Base-by-base conservation (phyloP, 2,797 vertebrate genomes). In the Lophura swinhoii region DNA sequence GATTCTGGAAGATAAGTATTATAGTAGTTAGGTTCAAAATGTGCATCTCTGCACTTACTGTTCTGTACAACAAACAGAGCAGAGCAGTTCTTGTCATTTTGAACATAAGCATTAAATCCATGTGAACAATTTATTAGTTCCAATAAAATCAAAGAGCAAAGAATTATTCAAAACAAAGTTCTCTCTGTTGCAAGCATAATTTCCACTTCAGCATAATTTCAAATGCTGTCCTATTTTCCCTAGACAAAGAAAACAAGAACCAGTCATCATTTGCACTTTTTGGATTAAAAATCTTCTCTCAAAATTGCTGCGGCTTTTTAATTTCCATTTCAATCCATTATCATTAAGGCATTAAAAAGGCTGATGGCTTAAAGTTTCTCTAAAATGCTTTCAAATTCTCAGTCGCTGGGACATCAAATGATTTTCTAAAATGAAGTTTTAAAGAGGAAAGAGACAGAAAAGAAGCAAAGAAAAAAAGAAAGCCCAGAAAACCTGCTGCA, bases 341-440 rank as follows among this genome's bases (percentile, higher is more conserved):
- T 64, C 84, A 85, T 81, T 88, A 93, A 76, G 43, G 70, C 64
- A 95, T 92, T 95, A 88, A 72, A 93, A 88, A 88, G 59, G 59
- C 53, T 0, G 0, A 62, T 69, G 70, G 71, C 85, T 95, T 96
- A 78, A 83, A 82, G 43, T 90, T 93, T 93, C 80, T 95, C 79
- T 87, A 87, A 92, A 91, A 59, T 62, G 63, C 72, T 93, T 95
- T 89, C 74, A 93, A 87, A 86, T 89, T 94, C 70, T 84, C 75
- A 84, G 62, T 74, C 80, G 69, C 56, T 69, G 28, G 35, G 43
- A 90, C 43, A 77, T 66, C 20, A 91, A 85, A 79, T 43, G 5
- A 35, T 69, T 82, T 88, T 86, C 66, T 80, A 22, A 89, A 95
- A 95, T 22, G 31, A 28, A 91, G 33, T 78, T 48, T 93, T 90